These are phyloP conservation scores for Trichosurus vulpecula DNA, from an alignment of 2,797 vertebrate genomes.

Conservation along the genomic window DNA sequence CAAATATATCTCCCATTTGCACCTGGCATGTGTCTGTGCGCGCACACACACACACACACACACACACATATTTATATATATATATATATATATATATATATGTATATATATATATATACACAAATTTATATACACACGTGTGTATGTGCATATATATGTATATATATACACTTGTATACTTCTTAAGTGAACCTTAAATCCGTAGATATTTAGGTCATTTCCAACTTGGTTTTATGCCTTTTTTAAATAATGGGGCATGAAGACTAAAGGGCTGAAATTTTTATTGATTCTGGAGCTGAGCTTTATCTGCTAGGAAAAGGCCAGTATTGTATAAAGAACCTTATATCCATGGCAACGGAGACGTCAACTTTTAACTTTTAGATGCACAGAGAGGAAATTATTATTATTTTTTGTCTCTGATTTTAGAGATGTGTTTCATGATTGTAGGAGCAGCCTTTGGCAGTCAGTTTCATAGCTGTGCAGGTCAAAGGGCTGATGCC, in stretches of 20 bases:
- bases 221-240: slow-evolving; percentile 25
- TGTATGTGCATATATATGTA: slow-evolving; percentile 11
- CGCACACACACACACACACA: too few species aligned
- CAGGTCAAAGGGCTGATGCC: slow-evolving; percentile 43
- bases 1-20: not conserved
- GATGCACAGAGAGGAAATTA: slow-evolving; percentile 74
- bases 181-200: slow-evolving; percentile 6
- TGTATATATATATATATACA: not conserved
- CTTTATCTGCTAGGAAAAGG: slow-evolving; percentile 78
- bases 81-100: not conserved
- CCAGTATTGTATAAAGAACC: slow-evolving; percentile 77
- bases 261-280: slow-evolving; percentile 53
- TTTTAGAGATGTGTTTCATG: slow-evolving; percentile 35
- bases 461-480: not conserved
- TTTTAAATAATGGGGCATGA: slow-evolving; percentile 35
- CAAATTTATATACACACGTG: not conserved
- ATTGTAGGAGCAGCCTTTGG: slow-evolving; percentile 29
- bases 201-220: slow-evolving; percentile 14
- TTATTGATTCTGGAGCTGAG: slow-evolving; percentile 79
- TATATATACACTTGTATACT: not conserved
- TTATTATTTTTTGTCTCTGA: slow-evolving; percentile 65
- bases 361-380: slow-evolving; percentile 79
- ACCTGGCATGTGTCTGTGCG: not conserved
- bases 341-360: slow-evolving; percentile 80
- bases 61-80: not conserved